Conservation (phyloP, 2,113 vertebrate species). For the Peromyscus maniculatus region DNA sequence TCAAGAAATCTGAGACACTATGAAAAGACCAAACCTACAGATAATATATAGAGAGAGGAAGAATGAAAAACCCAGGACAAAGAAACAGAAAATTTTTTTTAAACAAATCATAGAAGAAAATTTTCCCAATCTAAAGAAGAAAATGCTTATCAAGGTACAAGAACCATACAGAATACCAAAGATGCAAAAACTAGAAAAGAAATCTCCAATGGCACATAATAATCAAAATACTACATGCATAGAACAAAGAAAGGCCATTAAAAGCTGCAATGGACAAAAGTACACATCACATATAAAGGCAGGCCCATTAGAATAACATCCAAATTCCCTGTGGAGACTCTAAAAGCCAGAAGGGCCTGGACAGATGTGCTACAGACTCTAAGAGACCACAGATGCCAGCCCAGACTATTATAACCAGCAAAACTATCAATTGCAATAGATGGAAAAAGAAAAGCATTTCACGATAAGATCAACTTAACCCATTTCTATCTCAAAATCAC, state of each 20-base stretch:
- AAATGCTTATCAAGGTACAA: not conserved
- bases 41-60: not conserved
- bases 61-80: not conserved
- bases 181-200: not conserved
- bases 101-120: not conserved
- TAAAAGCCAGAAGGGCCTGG: not conserved
- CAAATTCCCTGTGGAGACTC: not conserved
- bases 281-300: not conserved
- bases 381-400: no score
- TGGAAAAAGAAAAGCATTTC: no score
- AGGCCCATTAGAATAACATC: not conserved
- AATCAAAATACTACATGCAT: not conserved
- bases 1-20: not conserved
- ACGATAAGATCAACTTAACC: no score
- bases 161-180: not conserved
- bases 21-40: not conserved
- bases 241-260: not conserved
- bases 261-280: not conserved
- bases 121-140: not conserved
- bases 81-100: not conserved
- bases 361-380: no score
- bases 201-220: not conserved
- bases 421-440: no score
- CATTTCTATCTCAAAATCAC: no score
- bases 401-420: no score